Percentiles rank a stretch among this genome's conserved stretches.
Evolutionary conservation across 2,113 vertebrate genomes (phyloP).

Genomic region (Stegastes partitus): DNA sequence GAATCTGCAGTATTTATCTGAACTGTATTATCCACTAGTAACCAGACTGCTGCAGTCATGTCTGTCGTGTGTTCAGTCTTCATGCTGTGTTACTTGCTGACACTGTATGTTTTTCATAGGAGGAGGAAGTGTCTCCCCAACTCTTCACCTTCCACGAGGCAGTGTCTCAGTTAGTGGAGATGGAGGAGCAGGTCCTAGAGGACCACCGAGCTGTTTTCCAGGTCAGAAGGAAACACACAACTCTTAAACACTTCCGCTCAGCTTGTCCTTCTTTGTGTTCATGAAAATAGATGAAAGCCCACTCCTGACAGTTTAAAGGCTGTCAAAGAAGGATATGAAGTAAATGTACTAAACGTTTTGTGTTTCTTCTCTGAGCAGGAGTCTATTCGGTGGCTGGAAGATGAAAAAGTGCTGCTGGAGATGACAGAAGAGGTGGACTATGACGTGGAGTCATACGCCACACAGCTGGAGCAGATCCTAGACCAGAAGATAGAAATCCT

Average conservation of each 20-base stretch:
- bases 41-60: not conserved
- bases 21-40: too few species aligned
- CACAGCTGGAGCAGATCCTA: slow-evolving; percentile 96
- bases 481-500: slow-evolving; percentile 98
- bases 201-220: slow-evolving; percentile 97
- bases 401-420: slow-evolving; percentile 95
- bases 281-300: not conserved
- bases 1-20: too few species aligned
- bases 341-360: not conserved
- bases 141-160: slow-evolving; percentile 98
- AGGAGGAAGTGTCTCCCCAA: slow-evolving; percentile 98
- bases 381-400: slow-evolving; percentile 96
- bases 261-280: not conserved
- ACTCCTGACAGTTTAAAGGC: not conserved
- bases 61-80: not conserved
- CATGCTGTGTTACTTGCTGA: not conserved
- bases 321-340: too few species aligned
- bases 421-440: slow-evolving; percentile 99
- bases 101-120: slow-evolving; percentile 79
- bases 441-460: slow-evolving; percentile 95
- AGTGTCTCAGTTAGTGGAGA: slow-evolving; percentile 97
- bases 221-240: slow-evolving; percentile 79
- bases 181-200: slow-evolving; percentile 98
- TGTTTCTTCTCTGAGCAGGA: slow-evolving; percentile 84
- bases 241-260: not conserved